Conservation (phyloP, 1,140 invertebrate genomes). For the Tetramorium alpestre region DNA sequence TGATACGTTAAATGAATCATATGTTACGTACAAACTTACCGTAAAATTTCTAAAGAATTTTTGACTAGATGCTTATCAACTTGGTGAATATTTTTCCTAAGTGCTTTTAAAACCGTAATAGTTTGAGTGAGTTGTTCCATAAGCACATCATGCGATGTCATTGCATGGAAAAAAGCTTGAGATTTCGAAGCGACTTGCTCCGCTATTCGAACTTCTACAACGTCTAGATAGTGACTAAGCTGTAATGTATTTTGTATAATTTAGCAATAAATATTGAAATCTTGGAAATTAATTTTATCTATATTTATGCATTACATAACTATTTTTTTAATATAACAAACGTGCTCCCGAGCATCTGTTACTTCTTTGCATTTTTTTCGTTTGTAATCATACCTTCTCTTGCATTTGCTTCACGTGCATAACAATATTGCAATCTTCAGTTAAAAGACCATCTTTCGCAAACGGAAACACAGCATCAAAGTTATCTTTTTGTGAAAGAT, state of each 20-base stretch:
- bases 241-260: constrained; percentile 76
- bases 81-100: constrained; percentile 89
- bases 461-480: constrained; percentile 95
- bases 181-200: constrained; percentile 98
- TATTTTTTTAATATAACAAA: background rate
- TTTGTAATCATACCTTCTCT: constrained; percentile 86
- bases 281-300: background rate
- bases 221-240: constrained; percentile 97
- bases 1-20: background rate
- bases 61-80: constrained; percentile 93
- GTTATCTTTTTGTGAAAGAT: constrained; percentile 92
- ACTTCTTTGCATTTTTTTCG: background rate
- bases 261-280: background rate
- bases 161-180: constrained; percentile 98
- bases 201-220: constrained; percentile 98
- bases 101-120: constrained; percentile 91
- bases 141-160: constrained; percentile 97
- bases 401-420: constrained; percentile 87
- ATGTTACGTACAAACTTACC: constrained; percentile 75
- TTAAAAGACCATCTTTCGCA: constrained; percentile 81
- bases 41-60: constrained; percentile 92
- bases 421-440: constrained; percentile 76
- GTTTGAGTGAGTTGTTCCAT: constrained; percentile 95
- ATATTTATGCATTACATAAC: background rate
- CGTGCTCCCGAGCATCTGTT: background rate